Base-by-base conservation (phyloP, 1,140 invertebrate species). In the Drosophila murphyi region DNA sequence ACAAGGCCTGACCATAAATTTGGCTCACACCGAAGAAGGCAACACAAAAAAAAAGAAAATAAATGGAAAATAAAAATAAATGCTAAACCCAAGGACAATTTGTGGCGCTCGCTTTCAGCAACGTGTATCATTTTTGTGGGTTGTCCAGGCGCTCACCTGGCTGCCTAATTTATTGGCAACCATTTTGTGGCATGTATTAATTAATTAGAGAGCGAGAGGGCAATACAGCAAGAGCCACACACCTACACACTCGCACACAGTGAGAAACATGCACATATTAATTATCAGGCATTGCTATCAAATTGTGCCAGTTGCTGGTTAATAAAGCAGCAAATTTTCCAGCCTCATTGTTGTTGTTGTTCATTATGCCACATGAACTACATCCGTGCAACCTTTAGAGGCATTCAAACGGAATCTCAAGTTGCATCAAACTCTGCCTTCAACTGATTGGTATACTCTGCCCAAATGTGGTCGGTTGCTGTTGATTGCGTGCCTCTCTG, bases 1-100 rank as follows among this genome's bases (percentile, higher is more conserved):
- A 88, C 59, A 43, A 41, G 45, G 43, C 29, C 50, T n/a, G 72
- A 59, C 70, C 80, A 87, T 87, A 87, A 87, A 88, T 87, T 88
- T 63, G 57, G 35, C 47, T 65, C 48, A 61, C 52, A 56, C 51
- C 34, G 34, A 62, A 2, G 10, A 43, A 43, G 37, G 37, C 37
- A 43, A 34, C 37, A 51, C 8, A 34, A 1, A 47, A 3, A 32
- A 32, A 7, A n/a, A 4, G 1, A 20, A 47, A 12, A 31, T 1
- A 10, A n/a, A 41, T 2, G 7, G 1, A 32, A 35, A 34, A 29
- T 6, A 31, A 28, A 45, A 51, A 47, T 37, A 50, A 48, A 43
- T 45, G 56, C 55, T 54, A 56, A 77, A 64, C 43, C 72, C 60
- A 73, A 76, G 69, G 62, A 76, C 83, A 87, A 80, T 72, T 80